Base-by-base conservation (phyloP, 2,888 invertebrate species). In the Cheilosia impressa region DNA sequence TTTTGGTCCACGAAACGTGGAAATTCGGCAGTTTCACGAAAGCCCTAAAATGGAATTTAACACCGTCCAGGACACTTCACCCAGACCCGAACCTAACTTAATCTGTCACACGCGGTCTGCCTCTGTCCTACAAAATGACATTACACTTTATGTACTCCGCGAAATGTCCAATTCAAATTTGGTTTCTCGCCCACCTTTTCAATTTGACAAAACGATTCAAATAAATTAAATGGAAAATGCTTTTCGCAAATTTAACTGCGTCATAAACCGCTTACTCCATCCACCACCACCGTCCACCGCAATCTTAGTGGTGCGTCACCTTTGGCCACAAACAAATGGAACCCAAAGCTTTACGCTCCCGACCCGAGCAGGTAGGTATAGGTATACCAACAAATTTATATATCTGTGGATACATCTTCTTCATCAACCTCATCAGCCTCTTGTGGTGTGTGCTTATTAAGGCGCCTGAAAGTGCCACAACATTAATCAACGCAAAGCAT, bases 401-500 rank as follows among this genome's bases (percentile, higher is more conserved):
- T 9, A 47, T 19, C 17, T 17, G 19, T 19, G 7, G 17, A 19
- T 9, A 22, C 53, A 31, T 27, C 24, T 24, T 47, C 60, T 38
- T 79, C 38, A 62, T 65, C 47, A 45, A 50, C 55, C 31, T 63
- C 55, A 57, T 63, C 79, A 72, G 66, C 38, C 34, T 52, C 19
- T 10, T 27, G 24, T 45, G 71, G 62, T 52, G 55, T 58, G 58
- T 47, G 45, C 63, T 76, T 76, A 68, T 80, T 77, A 81, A 73
- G 72, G 76, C 85, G 71, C 72, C 81, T 81, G 77, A 77, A 80
- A 85, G 52, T 72, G 72, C 80, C 81, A 81, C 60, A 72, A 85
- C 85, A 85, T 85, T 85, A 85, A 85, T 85, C 85, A 81, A 80
- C 81, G 62, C 85, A 81, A 85, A 84, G 75, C 84, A 84, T 79